A percentile compares a stretch with the other conserved stretches of the same genome.
phyloP scores from a whole-genome alignment of 2,113 vertebrate species.

The Tetrax tetrax region DNA sequence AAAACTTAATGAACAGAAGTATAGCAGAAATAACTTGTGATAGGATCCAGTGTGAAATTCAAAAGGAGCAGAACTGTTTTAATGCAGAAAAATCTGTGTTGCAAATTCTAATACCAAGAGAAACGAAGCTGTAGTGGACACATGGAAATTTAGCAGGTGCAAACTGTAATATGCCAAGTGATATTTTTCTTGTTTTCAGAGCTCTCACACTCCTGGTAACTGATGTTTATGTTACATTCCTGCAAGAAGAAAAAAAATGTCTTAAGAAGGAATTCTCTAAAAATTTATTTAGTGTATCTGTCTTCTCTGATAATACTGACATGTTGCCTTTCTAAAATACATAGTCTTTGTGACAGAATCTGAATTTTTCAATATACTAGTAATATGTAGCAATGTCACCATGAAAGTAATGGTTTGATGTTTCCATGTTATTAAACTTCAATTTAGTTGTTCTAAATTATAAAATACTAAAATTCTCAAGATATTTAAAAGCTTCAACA shows the following conservation, averaged over 20 bases:
- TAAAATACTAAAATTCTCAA: not conserved
- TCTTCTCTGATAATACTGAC: not conserved
- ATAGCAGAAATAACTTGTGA: not conserved
- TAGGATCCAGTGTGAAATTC: not conserved
- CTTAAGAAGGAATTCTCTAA: not conserved
- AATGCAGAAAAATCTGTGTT: not conserved
- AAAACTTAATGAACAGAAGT: not conserved
- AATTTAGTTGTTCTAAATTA: not conserved
- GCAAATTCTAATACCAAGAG: not conserved
- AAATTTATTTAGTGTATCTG: not conserved
- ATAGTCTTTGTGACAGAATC: not conserved
- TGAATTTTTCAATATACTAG: not conserved
- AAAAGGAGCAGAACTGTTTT: not conserved
- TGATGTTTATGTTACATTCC: not conserved
- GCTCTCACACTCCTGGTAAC: not conserved
- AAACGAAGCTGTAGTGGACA: not conserved
- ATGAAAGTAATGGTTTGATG: not conserved
- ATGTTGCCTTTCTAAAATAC: not conserved
- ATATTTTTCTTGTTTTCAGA: not conserved
- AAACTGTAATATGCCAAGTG: not conserved
- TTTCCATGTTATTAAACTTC: not conserved
- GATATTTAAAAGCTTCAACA: not conserved
- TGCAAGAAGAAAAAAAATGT: not conserved
- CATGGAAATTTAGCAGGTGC: not conserved
- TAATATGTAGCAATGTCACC: not conserved